phyloP scores from a whole-genome alignment of 2,888 invertebrate genomes.

The Cephalotes varians region DNA sequence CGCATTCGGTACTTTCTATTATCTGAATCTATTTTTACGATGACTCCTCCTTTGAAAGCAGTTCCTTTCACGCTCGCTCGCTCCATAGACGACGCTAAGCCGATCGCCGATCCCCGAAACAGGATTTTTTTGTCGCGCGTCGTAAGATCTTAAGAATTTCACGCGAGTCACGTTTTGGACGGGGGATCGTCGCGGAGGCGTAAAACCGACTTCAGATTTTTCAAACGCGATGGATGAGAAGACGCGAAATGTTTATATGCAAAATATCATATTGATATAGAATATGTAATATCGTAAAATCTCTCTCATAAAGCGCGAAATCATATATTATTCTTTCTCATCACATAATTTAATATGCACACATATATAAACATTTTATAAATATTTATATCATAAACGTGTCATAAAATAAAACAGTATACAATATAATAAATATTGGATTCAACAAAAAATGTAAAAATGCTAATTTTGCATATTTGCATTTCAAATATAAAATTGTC shows the following conservation, averaged over 20 bases:
- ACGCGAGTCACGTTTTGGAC: conserved; percentile 79
- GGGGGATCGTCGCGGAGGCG: conserved; percentile 65
- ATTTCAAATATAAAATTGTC: not conserved
- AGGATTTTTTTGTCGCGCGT: conserved; percentile 71
- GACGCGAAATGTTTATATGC: conserved; percentile 40
- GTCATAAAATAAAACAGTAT: not conserved
- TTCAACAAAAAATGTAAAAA: not conserved
- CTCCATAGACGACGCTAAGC: conserved; percentile 75
- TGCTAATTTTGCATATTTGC: not conserved
- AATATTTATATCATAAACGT: not conserved
- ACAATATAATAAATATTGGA: not conserved
- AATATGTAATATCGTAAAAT: not conserved
- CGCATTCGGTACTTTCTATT: conserved; percentile 71
- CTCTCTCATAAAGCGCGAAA: not conserved
- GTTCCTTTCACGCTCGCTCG: conserved; percentile 71
- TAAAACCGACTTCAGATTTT: conserved; percentile 68
- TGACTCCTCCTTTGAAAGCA: conserved; percentile 72
- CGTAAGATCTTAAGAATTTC: conserved; percentile 79
- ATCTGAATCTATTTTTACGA: conserved; percentile 75
- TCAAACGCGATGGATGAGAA: conserved; percentile 50
- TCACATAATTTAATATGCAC: not conserved
- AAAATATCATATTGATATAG: not conserved
- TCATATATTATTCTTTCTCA: not conserved
- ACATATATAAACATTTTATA: not conserved
- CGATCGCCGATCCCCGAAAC: conserved; percentile 77